These are phyloP conservation scores for Rutilus rutilus DNA, from an alignment of 2,113 vertebrate species.

Conservation along the genomic window DNA sequence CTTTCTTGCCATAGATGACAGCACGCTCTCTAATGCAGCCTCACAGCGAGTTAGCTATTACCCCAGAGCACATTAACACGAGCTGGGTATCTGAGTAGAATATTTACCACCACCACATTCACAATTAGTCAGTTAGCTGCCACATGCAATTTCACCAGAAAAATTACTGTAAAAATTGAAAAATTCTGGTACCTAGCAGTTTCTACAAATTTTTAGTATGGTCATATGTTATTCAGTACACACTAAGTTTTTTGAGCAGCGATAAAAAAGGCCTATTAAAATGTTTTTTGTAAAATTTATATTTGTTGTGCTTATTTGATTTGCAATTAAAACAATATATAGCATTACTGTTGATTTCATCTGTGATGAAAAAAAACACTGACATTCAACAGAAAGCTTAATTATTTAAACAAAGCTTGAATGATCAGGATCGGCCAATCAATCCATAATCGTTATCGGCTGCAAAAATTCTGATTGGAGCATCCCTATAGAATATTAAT, in stretches of 20 bases:
- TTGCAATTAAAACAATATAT: too few species aligned
- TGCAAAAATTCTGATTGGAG: too few species aligned
- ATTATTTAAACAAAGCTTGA: too few species aligned
- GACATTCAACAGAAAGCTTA: too few species aligned
- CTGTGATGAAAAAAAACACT: too few species aligned
- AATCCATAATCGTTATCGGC: too few species aligned
- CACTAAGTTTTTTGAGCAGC: not conserved
- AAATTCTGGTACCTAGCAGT: not conserved
- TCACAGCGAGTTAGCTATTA: not conserved
- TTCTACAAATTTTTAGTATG: not conserved
- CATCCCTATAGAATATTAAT: not conserved
- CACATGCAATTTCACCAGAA: not conserved
- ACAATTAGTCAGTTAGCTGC: not conserved
- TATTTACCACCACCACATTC: not conserved
- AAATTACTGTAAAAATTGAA: not conserved
- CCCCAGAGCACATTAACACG: not conserved
- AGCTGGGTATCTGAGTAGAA: not conserved
- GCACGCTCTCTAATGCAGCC: not conserved
- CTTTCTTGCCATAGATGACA: conserved; percentile 22
- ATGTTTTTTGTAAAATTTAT: too few species aligned
- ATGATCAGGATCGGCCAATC: too few species aligned
- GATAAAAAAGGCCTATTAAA: too few species aligned
- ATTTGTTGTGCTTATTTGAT: too few species aligned
- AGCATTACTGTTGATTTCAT: too few species aligned
- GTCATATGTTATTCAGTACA: not conserved